Base-by-base conservation (phyloP, 2,113 vertebrate genomes). In the Nycticorax nycticorax region DNA sequence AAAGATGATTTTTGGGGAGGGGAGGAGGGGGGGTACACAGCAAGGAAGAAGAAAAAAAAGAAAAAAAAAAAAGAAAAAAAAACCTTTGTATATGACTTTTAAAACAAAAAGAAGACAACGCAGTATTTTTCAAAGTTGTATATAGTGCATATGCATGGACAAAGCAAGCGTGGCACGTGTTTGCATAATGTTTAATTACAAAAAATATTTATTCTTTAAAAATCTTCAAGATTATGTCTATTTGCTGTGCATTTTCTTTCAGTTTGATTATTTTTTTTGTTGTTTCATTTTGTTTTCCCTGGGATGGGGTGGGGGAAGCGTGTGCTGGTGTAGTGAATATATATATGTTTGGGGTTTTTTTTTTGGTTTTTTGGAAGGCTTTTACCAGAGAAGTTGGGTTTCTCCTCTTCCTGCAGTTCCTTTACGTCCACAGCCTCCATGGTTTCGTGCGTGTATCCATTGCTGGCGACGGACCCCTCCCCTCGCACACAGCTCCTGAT, bases 151-250 rank as follows among this genome's bases (percentile, higher is more conserved):
- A 99, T 99, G 99, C 99, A 99, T 99, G 99, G 98, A 99, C 98
- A 98, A 99, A 98, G 98, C 99, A 99, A 99, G 99, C 98, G 99
- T 99, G 99, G 99, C 99, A 99, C 99, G 99, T 99, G 99, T 99
- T 99, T 99, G 99, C 99, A 99, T 99, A 98, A 99, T 99, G 99
- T 99, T 99, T 99, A 99, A 99, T 98, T 98, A 99, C 98, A 98
- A 98, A 98, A 99, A 99, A 99, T 99, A 99, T 99, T 99, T 99
- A 99, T 99, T 99, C 99, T 99, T 99, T 99, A 98, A 98, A 98
- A 98, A 98, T 98, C 99, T 98, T 98, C 97, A 98, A 98, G 98
- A 98, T 98, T 98, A 98, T 98, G 98, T 99, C 98, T 99, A 98
- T 99, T 98, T 99, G 98, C 98, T 98, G 98, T 99, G 98, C 98